phyloP scores from a whole-genome alignment of 2,113 vertebrate species.

The western clawed frog (Xenopus tropicalis) region DNA sequence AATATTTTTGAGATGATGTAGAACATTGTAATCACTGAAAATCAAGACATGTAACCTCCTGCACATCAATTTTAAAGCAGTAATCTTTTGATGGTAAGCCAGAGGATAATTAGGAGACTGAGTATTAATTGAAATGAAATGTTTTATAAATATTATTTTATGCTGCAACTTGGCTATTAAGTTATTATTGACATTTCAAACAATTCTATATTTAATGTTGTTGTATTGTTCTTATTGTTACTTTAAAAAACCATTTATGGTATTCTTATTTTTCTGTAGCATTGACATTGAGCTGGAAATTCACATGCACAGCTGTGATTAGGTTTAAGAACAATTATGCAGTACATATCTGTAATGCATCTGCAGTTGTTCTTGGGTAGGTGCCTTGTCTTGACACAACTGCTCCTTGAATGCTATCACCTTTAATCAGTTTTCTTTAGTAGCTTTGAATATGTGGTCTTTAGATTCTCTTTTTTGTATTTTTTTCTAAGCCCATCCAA shows the following conservation, averaged over 20 bases:
- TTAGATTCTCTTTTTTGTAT: no score
- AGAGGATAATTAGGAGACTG: slow-evolving; percentile 35
- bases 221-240: background rate
- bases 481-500: no score
- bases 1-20: slow-evolving; percentile 20
- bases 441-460: no score
- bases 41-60: slow-evolving; percentile 44
- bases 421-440: no score
- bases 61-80: slow-evolving; percentile 39
- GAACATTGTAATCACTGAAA: slow-evolving; percentile 32
- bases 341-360: no score
- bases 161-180: no score
- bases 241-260: background rate
- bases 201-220: background rate
- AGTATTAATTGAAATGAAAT: slow-evolving; percentile 34
- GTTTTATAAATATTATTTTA: slow-evolving; percentile 5
- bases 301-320: background rate
- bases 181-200: no score
- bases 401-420: no score
- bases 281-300: background rate
- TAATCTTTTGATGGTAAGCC: slow-evolving; percentile 38
- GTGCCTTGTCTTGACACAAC: no score
- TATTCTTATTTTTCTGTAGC: background rate
- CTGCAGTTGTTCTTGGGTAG: no score
- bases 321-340: no score